Conservation (phyloP, 2,888 invertebrate species). For the Drosophila tripunctata region DNA sequence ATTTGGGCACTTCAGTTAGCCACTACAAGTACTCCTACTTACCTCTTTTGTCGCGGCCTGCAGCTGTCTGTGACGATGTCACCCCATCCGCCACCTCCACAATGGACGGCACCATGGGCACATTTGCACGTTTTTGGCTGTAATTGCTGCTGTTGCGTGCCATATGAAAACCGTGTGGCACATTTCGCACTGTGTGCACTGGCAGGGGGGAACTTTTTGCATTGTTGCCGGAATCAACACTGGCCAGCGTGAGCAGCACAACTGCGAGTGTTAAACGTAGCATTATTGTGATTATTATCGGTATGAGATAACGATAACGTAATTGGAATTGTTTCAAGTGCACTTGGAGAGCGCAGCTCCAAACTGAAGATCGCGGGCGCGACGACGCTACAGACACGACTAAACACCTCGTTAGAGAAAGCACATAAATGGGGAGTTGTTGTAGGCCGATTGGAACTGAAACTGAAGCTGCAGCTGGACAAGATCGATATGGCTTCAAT, state of each 20-base stretch:
- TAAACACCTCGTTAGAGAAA: slow-evolving; percentile 20
- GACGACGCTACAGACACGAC: slow-evolving; percentile 16
- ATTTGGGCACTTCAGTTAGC: slow-evolving; percentile 45
- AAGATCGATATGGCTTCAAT: slow-evolving; percentile 12
- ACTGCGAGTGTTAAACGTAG: slow-evolving; percentile 56
- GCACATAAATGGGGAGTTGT: slow-evolving; percentile 4
- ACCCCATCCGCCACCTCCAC: neutral
- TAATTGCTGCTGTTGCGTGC: slow-evolving; percentile 13
- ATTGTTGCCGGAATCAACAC: slow-evolving; percentile 72
- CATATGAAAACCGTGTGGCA: slow-evolving; percentile 39
- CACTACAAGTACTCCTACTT: slow-evolving; percentile 46
- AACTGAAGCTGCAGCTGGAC: neutral
- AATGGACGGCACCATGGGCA: slow-evolving; percentile 22
- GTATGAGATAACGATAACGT: neutral
- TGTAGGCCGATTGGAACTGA: too few species aligned
- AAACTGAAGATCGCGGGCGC: slow-evolving; percentile 16
- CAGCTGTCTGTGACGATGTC: slow-evolving; percentile 8
- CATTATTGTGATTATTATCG: slow-evolving; percentile 62
- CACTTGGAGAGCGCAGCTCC: slow-evolving; percentile 11
- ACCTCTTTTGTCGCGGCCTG: slow-evolving; percentile 70
- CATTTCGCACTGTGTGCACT: slow-evolving; percentile 28
- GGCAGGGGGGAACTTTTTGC: slow-evolving; percentile 4
- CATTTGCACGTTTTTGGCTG: slow-evolving; percentile 9
- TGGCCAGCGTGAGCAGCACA: slow-evolving; percentile 63
- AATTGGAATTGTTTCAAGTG: slow-evolving; percentile 22